Base-by-base conservation (phyloP, 2,113 vertebrate genomes). In the Chrysochloris asiatica region DNA sequence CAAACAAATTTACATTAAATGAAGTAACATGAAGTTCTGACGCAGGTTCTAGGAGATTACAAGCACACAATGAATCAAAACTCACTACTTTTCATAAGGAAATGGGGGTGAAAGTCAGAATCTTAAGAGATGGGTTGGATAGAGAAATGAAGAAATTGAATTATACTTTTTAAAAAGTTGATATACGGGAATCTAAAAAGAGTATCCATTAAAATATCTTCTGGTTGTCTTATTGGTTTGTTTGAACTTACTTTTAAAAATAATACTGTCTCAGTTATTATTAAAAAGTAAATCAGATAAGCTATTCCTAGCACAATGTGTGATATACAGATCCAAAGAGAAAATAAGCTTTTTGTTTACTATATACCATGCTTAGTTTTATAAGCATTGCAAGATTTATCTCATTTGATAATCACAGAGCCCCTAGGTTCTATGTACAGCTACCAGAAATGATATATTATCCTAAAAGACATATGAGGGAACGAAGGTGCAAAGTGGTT, bases 211-310 rank as follows among this genome's bases (percentile, higher is more conserved):
- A 63, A 63, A 47, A 14, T 61, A 24, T 24, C 30, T 72, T 83
- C 83, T 83, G 41, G 38, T 83, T 85, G 38, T 52, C 76, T 65
- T 33, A 16, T 61, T 73, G 47, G n/a, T 93, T 83, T 54, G 50
- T 50, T 76, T 63, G 19, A 33, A 71, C 90, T 86, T n/a, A 36
- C 9, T 88, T 61, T 88, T 61, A 13, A 80, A 81, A 92, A 83
- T 76, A 24, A 38, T 61, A 79, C 14, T 73, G 16, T 4, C 3
- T 17, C 36, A 5, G 21, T 63, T 21, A 59, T 47, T 86, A 75
- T 41, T 54, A 50, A 77, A 90, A 83, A 83, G 13, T 71, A 83
- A 52, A 65, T 47, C 30, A 36, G 88, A 36, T 72, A 83, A 76
- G 28, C 50, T 22, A 2, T 33, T 24, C 8, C 16, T 28, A 80